These are phyloP conservation scores for Burhinus oedicnemus DNA, from an alignment of 2,113 vertebrate genomes.

Conservation along the genomic window DNA sequence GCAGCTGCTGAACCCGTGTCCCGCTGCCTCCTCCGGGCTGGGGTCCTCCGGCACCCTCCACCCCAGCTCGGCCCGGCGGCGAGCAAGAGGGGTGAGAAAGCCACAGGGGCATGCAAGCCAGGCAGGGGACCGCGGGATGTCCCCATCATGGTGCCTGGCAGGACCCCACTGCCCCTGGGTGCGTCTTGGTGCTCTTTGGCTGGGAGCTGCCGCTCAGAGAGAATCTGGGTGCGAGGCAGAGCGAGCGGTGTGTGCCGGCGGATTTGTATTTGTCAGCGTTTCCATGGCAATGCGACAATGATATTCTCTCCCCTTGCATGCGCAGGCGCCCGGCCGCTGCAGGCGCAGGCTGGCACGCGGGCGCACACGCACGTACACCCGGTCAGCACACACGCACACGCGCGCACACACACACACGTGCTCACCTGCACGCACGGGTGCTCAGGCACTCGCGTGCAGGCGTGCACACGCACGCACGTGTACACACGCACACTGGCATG, in stretches of 20 bases:
- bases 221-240: not conserved
- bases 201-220: not conserved
- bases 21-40: not conserved
- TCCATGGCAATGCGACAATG: slow-evolving; percentile 42
- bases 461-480: too few relatives aligned
- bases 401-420: not conserved
- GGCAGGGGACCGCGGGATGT: rapidly evolving
- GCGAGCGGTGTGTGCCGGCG: not conserved
- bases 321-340: not conserved
- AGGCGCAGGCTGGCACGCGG: not conserved
- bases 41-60: not conserved
- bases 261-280: slow-evolving; percentile 50
- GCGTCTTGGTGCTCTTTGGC: not conserved
- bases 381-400: too few relatives aligned
- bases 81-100: not conserved
- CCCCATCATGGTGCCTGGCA: not conserved
- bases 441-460: too few relatives aligned
- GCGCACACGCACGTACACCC: not conserved
- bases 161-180: not conserved
- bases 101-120: not conserved
- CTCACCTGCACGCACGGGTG: too few relatives aligned
- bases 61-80: not conserved
- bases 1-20: not conserved
- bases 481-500: not conserved
- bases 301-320: not conserved